Percentiles rank a stretch among this genome's conserved stretches.
These are phyloP conservation scores for Nerophis lumbriciformis DNA, from an alignment of 2,113 vertebrate genomes.

Conservation along the genomic window DNA sequence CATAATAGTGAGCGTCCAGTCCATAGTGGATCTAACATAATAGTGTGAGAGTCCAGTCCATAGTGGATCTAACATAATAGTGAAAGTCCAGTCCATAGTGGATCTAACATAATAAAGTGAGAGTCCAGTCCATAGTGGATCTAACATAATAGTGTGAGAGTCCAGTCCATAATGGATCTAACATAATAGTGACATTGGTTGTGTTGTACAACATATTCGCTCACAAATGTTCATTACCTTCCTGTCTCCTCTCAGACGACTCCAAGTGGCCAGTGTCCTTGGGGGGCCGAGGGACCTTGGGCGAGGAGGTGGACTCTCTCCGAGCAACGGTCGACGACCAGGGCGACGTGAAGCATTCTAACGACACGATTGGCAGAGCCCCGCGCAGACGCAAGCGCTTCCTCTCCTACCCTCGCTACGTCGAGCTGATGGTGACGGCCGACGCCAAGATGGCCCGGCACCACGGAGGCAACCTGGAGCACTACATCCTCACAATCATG, in stretches of 20 bases:
- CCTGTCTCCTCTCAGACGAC: slow-evolving; percentile 62
- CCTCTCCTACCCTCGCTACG: slow-evolving; percentile 94
- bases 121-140: no score
- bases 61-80: no score
- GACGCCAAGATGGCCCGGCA: slow-evolving; percentile 88
- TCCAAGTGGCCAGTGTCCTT: slow-evolving; percentile 53
- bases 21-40: no score
- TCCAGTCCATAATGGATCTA: no score
- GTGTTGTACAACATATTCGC: no score
- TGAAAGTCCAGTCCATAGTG: no score
- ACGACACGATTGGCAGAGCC: slow-evolving; percentile 27
- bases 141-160: no score
- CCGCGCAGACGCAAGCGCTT: slow-evolving; percentile 85
- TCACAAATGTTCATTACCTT: neutral
- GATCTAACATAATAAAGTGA: no score
- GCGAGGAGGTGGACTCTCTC: slow-evolving; percentile 64
- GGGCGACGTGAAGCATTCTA: slow-evolving; percentile 48
- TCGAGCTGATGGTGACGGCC: slow-evolving; percentile 95
- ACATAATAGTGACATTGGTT: no score
- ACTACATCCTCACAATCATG: slow-evolving; percentile 94
- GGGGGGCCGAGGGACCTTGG: slow-evolving; percentile 60
- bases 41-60: no score
- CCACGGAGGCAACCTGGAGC: slow-evolving; percentile 87
- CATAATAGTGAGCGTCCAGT: no score
- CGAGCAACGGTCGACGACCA: slow-evolving; percentile 52